Evolutionary conservation across 2,797 vertebrate genomes (phyloP), one percentile per base, ranked within the genome.

Genomic region (Yasuhikotakia modesta): DNA sequence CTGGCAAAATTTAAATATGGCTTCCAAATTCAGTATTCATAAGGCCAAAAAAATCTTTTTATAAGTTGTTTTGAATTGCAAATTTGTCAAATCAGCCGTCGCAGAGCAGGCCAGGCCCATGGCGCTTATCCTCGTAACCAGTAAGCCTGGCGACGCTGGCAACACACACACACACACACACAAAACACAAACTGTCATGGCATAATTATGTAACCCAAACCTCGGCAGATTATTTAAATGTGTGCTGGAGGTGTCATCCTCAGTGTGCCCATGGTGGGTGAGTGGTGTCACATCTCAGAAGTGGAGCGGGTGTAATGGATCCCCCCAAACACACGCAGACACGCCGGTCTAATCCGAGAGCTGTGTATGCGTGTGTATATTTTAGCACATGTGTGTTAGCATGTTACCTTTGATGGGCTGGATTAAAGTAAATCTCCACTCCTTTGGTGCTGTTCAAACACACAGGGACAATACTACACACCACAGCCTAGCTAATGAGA

Each of bases 361-460:
- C 75, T 11, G 46, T 48, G 22, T 75, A 69, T 78, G 48, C 55
- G 22, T 72, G 66, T 69, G 75, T 74, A 60, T 46, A 39, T 80
- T 81, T 78, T 53, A 66, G 58, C 68, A 78, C 72, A 53, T 81
- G 90, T 90, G 90, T 85, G 84, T 89, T 90, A 91, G 92, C 81
- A 88, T 92, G 89, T 90, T 94, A 95, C 92, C 93, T 96, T 95
- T 96, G 95, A 96, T 94, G 93, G 92, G 91, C 85, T 79, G 94
- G 95, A 96, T 96, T 96, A 96, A 94, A 94, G 92, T 89, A 93
- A 95, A 95, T 95, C 94, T 94, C 92, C 91, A 92, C 93, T 95
- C 92, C 95, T 95, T 95, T 94, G 94, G 93, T 94, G 94, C 87
- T 95, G 95, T 95, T 95, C 94, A 95, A 96, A 95, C 91, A 87